Evolutionary conservation across 2,888 invertebrate genomes (phyloP).

Genomic region (Resseliella maxima): DNA sequence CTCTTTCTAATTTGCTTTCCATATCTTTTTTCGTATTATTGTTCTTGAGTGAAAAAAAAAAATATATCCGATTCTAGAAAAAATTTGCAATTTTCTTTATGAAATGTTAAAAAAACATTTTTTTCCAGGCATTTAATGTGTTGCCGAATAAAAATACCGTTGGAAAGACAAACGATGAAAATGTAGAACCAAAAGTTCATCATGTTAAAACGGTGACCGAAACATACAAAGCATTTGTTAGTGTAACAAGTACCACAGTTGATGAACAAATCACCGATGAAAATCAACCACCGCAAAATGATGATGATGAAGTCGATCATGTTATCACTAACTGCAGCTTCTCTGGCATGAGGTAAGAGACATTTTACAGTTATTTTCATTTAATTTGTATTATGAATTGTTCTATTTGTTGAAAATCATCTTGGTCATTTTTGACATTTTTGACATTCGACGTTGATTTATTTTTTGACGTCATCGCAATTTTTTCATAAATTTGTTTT

Average conservation of each 20-base stretch:
- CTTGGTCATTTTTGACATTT: too few species aligned
- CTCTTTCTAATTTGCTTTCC: background rate
- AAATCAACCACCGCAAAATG: conserved; percentile 22
- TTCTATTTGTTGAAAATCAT: too few species aligned
- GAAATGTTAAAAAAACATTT: too few species aligned
- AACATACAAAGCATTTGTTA: conserved; percentile 17
- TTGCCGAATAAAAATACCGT: background rate
- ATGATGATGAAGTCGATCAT: conserved; percentile 5
- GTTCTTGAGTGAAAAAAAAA: too few species aligned
- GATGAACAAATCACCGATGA: conserved; percentile 31
- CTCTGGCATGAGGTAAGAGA: background rate
- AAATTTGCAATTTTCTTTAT: background rate
- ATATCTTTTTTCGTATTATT: too few species aligned
- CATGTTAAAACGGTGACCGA: background rate
- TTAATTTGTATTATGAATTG: too few species aligned
- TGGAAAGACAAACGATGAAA: background rate
- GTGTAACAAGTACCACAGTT: background rate
- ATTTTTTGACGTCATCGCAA: too few species aligned
- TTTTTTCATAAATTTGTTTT: too few species aligned
- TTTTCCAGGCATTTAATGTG: conserved; percentile 49
- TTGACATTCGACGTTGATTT: too few species aligned
- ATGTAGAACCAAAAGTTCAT: background rate
- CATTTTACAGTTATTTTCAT: background rate
- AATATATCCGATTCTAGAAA: too few species aligned
- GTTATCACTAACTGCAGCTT: background rate